Evolutionary conservation across 2,888 invertebrate species (phyloP), one percentile per base, ranked within the genome.

Genomic region (Dicroscelio sp.): DNA sequence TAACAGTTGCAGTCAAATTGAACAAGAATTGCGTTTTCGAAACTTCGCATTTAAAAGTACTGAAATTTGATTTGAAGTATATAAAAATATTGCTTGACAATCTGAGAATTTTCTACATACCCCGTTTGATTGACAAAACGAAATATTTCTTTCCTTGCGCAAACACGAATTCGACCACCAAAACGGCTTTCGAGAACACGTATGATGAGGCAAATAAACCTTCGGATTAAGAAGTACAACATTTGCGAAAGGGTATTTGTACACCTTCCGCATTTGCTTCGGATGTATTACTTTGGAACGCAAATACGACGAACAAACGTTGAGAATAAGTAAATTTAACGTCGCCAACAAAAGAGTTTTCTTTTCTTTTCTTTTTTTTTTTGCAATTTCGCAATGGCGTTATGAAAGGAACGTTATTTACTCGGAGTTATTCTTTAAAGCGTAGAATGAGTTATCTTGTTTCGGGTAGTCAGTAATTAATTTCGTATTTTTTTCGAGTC

Each of bases 221-320:
- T 69, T 75, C 65, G 82, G 75, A 87, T 87, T 87, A 87, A 82
- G 87, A 87, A 87, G 75, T 87, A 87, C 55, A 87, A 87, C 82
- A 82, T 87, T 82, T 80, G 86, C 73, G 58, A 80, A 80, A 65
- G 86, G 58, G 48, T 82, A 82, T 80, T 87, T 82, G 82, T 87
- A 69, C 67, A 82, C 75, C 79, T 71, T 69, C 63, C 55, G 82
- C 69, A 75, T 87, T 80, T 82, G 87, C 76, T 60, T 86, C 78
- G 55, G 30, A 87, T 87, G 87, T 87, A 75, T 75, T 82, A 82
- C 75, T 82, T 87, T 23, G 75, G 31, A 52, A n/a, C 31, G 82
- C 76, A 82, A 73, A 82, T 31, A 76, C 75, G n/a, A 55, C 48
- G 75, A 75, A 31, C 75, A 80, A 87, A 80, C 63, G 82, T 75